phyloP scores from a whole-genome alignment of 30 jellyfish, hydroid and myxozoan genomes.

The Phacellophora camtschatica region DNA sequence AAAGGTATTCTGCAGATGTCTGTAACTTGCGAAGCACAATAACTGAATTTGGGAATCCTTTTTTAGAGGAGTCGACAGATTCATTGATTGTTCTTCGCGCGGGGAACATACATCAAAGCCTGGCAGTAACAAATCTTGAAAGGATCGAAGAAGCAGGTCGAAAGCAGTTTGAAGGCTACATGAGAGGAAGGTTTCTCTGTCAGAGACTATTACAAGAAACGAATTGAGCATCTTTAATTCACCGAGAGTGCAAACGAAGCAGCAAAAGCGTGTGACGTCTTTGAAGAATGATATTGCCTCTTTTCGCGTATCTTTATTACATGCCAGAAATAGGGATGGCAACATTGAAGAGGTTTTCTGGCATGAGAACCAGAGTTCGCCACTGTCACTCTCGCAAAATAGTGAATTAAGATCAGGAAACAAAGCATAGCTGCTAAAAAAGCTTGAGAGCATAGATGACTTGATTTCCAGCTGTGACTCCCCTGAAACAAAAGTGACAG shows the following conservation, averaged over 20 bases:
- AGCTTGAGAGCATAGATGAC: constrained; percentile 17
- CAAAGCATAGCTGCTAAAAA: constrained; percentile 43
- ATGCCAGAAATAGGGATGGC: constrained; percentile 77
- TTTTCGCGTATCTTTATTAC: constrained; percentile 77
- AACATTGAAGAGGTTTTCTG: constrained; percentile 49
- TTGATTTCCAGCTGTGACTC: background rate
- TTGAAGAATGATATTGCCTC: constrained; percentile 43
- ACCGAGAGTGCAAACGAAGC: background rate
- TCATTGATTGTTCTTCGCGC: constrained; percentile 12
- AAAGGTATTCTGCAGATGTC: constrained; percentile 17
- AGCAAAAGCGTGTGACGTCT: constrained; percentile 12
- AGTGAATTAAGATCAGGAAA: constrained; percentile 22
- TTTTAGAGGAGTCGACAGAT: constrained; percentile 49
- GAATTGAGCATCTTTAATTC: constrained; percentile 23
- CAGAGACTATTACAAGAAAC: constrained; percentile 45
- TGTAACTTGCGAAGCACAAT: constrained; percentile 3
- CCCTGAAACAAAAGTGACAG: constrained; percentile 25
- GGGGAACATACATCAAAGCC: constrained; percentile 4
- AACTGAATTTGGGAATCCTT: constrained; percentile 53
- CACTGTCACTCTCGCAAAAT: constrained; percentile 41
- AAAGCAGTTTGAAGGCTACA: constrained; percentile 36
- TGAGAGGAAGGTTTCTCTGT: constrained; percentile 5
- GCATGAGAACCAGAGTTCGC: constrained; percentile 61
- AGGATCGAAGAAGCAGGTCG: constrained; percentile 56
- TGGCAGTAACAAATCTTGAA: constrained; percentile 21